Conservation (phyloP, 2,797 vertebrate genomes). For the Platyrinchus mystaceus region DNA sequence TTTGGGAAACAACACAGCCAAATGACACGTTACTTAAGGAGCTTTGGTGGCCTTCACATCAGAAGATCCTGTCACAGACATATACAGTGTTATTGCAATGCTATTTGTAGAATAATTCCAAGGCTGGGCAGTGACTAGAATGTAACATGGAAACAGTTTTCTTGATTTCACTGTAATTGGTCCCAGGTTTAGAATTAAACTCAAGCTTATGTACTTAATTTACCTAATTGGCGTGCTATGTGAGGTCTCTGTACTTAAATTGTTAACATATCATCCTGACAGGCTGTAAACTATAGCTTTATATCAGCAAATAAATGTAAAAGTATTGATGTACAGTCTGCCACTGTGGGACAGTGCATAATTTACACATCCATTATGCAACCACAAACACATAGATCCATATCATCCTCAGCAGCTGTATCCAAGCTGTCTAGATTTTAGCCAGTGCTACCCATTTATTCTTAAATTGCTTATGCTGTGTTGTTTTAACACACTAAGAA, state of each 20-base stretch:
- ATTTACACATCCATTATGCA: conserved; percentile 30
- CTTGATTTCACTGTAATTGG: neutral
- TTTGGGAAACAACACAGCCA: neutral
- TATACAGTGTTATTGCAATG: neutral
- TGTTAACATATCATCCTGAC: conserved; percentile 1
- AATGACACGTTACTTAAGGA: neutral
- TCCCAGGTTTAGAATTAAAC: conserved; percentile 16
- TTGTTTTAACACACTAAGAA: neutral
- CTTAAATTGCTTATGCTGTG: neutral
- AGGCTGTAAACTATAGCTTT: conserved; percentile 15
- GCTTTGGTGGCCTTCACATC: neutral
- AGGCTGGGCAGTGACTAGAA: neutral
- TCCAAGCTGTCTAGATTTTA: neutral
- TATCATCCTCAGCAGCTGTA: neutral
- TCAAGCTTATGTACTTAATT: conserved; percentile 36
- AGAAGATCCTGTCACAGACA: neutral
- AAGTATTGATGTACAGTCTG: conserved; percentile 39
- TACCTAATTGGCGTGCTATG: conserved; percentile 26
- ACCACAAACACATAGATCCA: conserved; percentile 17
- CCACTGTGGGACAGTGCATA: conserved; percentile 14
- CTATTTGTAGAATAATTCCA: neutral
- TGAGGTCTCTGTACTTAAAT: neutral
- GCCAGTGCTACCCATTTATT: neutral
- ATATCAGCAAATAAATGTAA: neutral
- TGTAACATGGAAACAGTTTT: neutral